Conservation (phyloP, 1,140 invertebrate genomes). For the Lineus longissimus region DNA sequence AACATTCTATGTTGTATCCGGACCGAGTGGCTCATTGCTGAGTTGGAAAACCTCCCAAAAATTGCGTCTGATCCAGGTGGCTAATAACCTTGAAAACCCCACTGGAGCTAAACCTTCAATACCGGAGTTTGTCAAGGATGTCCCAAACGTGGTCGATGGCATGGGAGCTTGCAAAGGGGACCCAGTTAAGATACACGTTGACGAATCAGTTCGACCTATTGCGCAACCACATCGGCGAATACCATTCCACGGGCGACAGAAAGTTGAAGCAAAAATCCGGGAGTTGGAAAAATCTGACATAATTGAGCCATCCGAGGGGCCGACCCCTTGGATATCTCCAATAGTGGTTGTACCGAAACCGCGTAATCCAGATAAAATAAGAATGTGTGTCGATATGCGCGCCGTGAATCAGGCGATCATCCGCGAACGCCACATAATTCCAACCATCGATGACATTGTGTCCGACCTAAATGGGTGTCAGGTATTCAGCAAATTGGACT, state of each 20-base stretch:
- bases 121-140: background rate
- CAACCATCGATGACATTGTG: constrained; percentile 34
- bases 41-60: constrained; percentile 5
- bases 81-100: constrained; percentile 5
- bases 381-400: constrained; percentile 35
- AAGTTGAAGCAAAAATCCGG: constrained; percentile 23
- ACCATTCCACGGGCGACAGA: constrained; percentile 21
- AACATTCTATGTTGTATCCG: background rate
- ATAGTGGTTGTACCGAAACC: too few relatives aligned
- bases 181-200: constrained; percentile 22
- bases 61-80: constrained; percentile 7
- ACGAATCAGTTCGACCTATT: constrained; percentile 15
- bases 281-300: constrained; percentile 26
- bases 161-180: too few relatives aligned
- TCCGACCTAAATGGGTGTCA: constrained; percentile 25
- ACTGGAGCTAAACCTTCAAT: background rate
- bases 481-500: constrained; percentile 24
- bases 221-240: constrained; percentile 19
- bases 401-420: constrained; percentile 26
- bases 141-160: constrained; percentile 17
- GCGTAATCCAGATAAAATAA: constrained; percentile 20
- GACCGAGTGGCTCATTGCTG: background rate
- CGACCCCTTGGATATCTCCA: constrained; percentile 30
- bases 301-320: constrained; percentile 26
- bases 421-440: constrained; percentile 5